Evolutionary conservation across 2,797 vertebrate genomes (phyloP), one percentile per base, ranked within the genome.

Genomic region (Sternotherus odoratus): DNA sequence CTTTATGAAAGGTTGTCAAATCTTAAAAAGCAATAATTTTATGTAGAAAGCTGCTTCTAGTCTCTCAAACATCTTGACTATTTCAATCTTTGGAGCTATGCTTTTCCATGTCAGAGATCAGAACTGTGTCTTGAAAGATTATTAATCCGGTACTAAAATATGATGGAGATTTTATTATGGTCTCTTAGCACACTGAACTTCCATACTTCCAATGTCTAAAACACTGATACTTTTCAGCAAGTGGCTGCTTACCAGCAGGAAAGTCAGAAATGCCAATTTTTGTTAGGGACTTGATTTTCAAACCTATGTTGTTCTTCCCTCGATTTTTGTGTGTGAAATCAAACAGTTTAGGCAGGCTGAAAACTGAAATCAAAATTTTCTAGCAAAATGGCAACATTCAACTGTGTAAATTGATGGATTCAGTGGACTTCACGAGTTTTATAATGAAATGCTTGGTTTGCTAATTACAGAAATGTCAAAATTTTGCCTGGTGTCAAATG

Each of bases 361-460:
- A 3, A 1, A 72, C 57, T 69, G 72, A 72, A 28, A 82, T 85
- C 53, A 84, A 8, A 23, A 91, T 88, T 81, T 57, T n/a, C 48
- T 63, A 86, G 77, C 36, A 96, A 95, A n/a, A 6, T 36, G 26
- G 86, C 83, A 86, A 88, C 72, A 91, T 50, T 36, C 88, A 95
- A 74, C 77, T 88, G 79, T 83, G 88, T 19, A 94, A 93, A 93
- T 13, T 82, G 60, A 54, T 80, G 46, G 91, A 88, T 39, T 94
- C 86, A 6, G 11, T 90, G 89, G 63, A 28, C 63, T 93, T 91
- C 82, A 4, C n/a, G 82, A 84, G 30, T 77, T 82, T 84, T 80
- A 88, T 77, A 78, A 16, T 4, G 48, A 26, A n/a, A 63, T 4
- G 2, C 87, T 43, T 24, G 91, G 72, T 11, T 86, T 54, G 8